Evolutionary conservation across 2,797 vertebrate genomes (phyloP).

Genomic region (Ctenochaetus hawaiiensis): DNA sequence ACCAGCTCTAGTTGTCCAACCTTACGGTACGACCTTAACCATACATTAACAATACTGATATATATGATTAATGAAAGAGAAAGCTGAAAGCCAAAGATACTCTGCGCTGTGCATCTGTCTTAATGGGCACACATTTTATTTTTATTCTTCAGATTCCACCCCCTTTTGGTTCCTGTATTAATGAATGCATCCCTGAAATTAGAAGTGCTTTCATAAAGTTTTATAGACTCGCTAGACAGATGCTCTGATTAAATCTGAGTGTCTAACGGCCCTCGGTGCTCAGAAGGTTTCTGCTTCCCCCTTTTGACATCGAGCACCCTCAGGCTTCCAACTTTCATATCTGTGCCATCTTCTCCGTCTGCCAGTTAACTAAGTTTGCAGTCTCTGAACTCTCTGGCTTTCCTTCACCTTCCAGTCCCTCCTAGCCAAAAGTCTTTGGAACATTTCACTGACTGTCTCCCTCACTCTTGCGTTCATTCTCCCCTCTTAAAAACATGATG

Average conservation of each 20-base stretch:
- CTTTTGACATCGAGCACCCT: slow-evolving; percentile 68
- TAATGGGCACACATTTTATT: neutral
- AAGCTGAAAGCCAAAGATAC: neutral
- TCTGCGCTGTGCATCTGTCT: neutral
- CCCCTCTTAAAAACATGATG: slow-evolving; percentile 30
- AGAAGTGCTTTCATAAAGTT: slow-evolving; percentile 62
- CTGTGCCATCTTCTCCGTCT: slow-evolving; percentile 71
- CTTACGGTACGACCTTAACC: neutral
- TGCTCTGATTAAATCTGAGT: slow-evolving; percentile 76
- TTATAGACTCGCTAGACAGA: slow-evolving; percentile 72
- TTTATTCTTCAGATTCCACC: neutral
- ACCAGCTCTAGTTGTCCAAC: neutral
- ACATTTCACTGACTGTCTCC: slow-evolving; percentile 19
- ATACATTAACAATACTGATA: neutral
- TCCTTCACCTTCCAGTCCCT: slow-evolving; percentile 71
- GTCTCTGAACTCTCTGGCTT: slow-evolving; percentile 63
- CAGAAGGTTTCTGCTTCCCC: slow-evolving; percentile 54
- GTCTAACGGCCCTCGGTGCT: slow-evolving; percentile 59
- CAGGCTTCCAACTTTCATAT: slow-evolving; percentile 73
- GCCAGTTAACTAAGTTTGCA: slow-evolving; percentile 75
- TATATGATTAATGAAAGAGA: neutral
- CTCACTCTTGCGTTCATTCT: slow-evolving; percentile 20
- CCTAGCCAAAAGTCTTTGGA: slow-evolving; percentile 46
- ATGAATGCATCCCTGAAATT: slow-evolving; percentile 52
- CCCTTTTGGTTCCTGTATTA: slow-evolving; percentile 33